Conservation (phyloP, 2,888 invertebrate genomes). For the Aproaerema taeniolella region DNA sequence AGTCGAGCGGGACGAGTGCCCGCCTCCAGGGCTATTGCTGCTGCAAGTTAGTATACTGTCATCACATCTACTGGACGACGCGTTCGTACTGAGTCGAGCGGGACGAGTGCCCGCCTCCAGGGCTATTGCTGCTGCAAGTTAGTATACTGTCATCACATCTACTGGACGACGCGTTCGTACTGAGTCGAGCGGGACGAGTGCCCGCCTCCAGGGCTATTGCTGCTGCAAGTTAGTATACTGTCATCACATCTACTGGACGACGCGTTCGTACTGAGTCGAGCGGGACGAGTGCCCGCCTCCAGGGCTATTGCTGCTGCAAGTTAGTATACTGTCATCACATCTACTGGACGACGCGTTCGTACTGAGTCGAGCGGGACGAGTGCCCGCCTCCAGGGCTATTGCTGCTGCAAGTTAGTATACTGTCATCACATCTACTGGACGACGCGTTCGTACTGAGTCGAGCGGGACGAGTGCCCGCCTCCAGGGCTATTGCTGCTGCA, state of each 20-base stretch:
- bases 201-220: conserved; percentile 57
- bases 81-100: conserved; percentile 87
- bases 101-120: conserved; percentile 51
- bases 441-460: conserved; percentile 88
- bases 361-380: conserved; percentile 79
- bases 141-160: no score
- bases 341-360: no score
- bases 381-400: conserved; percentile 55
- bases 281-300: conserved; percentile 53
- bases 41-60: no score
- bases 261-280: conserved; percentile 88
- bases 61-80: no score
- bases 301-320: conserved; percentile 45
- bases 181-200: conserved; percentile 79
- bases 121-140: conserved; percentile 44
- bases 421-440: no score
- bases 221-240: conserved; percentile 28
- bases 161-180: no score
- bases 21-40: conserved; percentile 54
- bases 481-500: conserved; percentile 48
- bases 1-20: conserved; percentile 78
- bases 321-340: no score
- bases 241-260: no score
- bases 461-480: conserved; percentile 62
- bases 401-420: conserved; percentile 36